Conservation (phyloP, 2,797 vertebrate species). For the Erithacus rubecula region DNA sequence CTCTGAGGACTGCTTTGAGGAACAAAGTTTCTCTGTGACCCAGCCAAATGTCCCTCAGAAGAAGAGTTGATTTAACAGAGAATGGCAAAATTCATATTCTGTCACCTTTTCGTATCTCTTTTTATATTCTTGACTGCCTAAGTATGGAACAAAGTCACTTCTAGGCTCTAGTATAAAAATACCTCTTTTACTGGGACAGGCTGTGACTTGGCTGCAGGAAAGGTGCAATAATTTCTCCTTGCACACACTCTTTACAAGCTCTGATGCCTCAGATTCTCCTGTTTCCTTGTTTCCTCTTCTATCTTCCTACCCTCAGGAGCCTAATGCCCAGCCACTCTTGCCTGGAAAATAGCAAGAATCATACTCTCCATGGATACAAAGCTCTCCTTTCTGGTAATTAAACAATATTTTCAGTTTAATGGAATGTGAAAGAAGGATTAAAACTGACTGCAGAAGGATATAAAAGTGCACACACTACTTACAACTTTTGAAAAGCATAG, state of each 20-base stretch:
- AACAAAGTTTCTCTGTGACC: background rate
- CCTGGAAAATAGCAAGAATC: background rate
- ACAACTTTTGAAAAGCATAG: background rate
- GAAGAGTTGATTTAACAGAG: background rate
- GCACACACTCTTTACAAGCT: background rate
- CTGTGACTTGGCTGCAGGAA: background rate
- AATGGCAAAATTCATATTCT: background rate
- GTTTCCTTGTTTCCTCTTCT: background rate
- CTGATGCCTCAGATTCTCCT: background rate
- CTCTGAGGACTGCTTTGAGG: background rate
- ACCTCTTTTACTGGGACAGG: background rate
- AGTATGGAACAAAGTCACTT: background rate
- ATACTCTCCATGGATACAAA: background rate
- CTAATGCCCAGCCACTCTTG: background rate
- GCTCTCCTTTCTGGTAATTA: conserved; percentile 23
- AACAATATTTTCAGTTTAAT: background rate
- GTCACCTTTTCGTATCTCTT: background rate
- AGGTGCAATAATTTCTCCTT: background rate
- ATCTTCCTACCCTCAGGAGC: background rate
- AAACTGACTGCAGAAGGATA: background rate
- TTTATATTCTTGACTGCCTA: background rate
- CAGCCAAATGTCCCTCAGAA: background rate
- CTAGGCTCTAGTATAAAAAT: background rate
- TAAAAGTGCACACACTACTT: background rate
- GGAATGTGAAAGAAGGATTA: background rate